Base-by-base conservation (phyloP, 2,888 invertebrate species). In the Ectemnius cavifrons region DNA sequence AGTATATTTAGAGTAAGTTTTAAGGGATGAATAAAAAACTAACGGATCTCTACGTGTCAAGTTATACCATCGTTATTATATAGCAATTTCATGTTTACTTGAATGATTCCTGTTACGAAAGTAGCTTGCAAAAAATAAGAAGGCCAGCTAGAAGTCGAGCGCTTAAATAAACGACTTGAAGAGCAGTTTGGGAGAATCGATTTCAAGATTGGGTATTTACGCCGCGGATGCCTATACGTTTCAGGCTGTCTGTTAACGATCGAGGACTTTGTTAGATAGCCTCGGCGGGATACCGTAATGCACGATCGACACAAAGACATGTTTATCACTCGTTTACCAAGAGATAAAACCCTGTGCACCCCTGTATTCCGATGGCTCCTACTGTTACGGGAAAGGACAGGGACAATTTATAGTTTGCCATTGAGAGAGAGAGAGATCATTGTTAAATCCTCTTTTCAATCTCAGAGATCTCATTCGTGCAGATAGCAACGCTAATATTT, bases 181-280 rank as follows among this genome's bases (percentile, higher is more conserved):
- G 37, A 37, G 11, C 37, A 8, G 18, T 65, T 46, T 56, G 67
- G 14, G 49, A 6, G 11, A 73, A 52, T 27, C 59, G 52, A 14
- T n/a, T 27, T 46, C 27, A 14, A 58, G 59, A 57, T 56, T 37
- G 56, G 58, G 57, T 74, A 67, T 71, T 78, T 74, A 78, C 67
- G 52, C 49, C 47, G n/a, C 37, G 60, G 49, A 23, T 6, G 52
- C 46, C 72, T 47, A 73, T 60, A 69, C 73, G 71, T 77, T 66
- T 77, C 56, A 49, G 62, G 58, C 71, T 78, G 78, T 78, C 72
- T 64, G 69, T 70, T 77, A 81, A 81, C 79, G 71, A 75, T 81
- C 75, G 75, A 75, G 69, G 77, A 75, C 75, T 64, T 63, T 66
- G 60, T 45, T 58, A 64, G 47, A 67, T 23, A 57, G 63, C 71